Percentiles rank a stretch among this genome's conserved stretches.
phyloP scores from a whole-genome alignment of 2,113 vertebrate genomes.

The Brevimyrus niger region DNA sequence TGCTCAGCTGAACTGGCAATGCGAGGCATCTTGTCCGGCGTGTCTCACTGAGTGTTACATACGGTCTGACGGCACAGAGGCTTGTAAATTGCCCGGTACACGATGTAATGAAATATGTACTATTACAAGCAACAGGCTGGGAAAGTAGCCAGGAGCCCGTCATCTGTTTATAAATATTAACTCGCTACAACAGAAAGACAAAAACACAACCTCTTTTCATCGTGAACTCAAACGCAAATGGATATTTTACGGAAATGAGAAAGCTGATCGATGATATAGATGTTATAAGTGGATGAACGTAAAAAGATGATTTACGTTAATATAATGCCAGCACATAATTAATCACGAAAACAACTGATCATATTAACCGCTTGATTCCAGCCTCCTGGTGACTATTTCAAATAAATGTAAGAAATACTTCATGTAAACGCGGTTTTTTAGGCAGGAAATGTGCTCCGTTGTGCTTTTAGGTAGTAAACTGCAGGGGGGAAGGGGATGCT shows the following conservation, averaged over 20 bases:
- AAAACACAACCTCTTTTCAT: neutral
- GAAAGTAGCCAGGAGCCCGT: neutral
- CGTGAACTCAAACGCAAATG: neutral
- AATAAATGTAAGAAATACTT: neutral
- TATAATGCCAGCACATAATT: neutral
- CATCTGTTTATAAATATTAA: neutral
- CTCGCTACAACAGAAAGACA: neutral
- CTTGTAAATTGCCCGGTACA: neutral
- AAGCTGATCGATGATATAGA: neutral
- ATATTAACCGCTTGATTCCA: neutral
- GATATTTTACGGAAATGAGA: neutral
- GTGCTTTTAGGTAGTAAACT: neutral
- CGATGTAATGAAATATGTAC: neutral
- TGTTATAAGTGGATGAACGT: neutral
- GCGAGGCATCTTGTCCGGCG: neutral
- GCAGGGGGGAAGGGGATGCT: constrained; percentile 14
- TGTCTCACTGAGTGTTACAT: neutral
- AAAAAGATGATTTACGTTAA: neutral
- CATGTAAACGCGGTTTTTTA: neutral
- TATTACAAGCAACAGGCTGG: neutral
- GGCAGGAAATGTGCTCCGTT: neutral
- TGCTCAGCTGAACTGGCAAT: neutral
- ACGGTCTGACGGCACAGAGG: neutral
- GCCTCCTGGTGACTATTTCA: neutral
- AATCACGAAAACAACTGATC: neutral